These are phyloP conservation scores for Enoplosus armatus DNA, from an alignment of 2,797 vertebrate species.

Conservation along the genomic window DNA sequence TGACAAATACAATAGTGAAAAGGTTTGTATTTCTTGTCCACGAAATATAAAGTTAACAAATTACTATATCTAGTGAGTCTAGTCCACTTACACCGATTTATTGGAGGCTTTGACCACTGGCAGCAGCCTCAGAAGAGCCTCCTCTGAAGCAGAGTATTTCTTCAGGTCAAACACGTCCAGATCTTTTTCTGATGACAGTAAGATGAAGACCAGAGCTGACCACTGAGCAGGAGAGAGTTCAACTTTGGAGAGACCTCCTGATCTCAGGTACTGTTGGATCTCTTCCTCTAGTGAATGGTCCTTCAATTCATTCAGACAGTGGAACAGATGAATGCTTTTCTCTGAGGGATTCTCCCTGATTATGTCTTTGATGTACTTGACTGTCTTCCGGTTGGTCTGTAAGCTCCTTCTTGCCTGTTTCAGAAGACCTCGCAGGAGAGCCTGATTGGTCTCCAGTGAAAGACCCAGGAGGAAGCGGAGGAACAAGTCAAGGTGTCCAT, in stretches of 20 bases:
- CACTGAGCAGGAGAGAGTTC: constrained; percentile 19
- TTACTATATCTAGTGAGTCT: too few species aligned
- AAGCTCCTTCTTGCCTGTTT: background rate
- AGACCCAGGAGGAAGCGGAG: constrained; percentile 15
- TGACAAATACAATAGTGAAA: too few species aligned
- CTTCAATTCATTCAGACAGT: constrained; percentile 28
- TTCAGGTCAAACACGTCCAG: constrained; percentile 11
- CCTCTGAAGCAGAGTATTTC: constrained; percentile 13
- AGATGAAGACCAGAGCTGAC: constrained; percentile 28
- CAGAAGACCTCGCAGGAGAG: background rate
- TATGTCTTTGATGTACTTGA: background rate
- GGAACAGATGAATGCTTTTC: constrained; percentile 17
- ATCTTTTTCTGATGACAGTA: constrained; percentile 18
- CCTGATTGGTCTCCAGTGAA: background rate
- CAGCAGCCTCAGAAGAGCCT: constrained; percentile 22
- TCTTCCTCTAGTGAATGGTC: constrained; percentile 5
- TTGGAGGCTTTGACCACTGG: constrained; percentile 4
- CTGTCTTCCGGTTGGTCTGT: background rate
- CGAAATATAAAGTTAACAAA: too few species aligned
- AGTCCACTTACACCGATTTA: background rate
- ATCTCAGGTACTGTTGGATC: constrained; percentile 14
- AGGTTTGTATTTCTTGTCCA: too few species aligned
- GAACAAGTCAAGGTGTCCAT: constrained; percentile 37
- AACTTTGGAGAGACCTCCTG: constrained; percentile 6
- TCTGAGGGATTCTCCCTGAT: background rate